phyloP scores from a whole-genome alignment of 2,888 invertebrate genomes.

The Metacarcinus magister region DNA sequence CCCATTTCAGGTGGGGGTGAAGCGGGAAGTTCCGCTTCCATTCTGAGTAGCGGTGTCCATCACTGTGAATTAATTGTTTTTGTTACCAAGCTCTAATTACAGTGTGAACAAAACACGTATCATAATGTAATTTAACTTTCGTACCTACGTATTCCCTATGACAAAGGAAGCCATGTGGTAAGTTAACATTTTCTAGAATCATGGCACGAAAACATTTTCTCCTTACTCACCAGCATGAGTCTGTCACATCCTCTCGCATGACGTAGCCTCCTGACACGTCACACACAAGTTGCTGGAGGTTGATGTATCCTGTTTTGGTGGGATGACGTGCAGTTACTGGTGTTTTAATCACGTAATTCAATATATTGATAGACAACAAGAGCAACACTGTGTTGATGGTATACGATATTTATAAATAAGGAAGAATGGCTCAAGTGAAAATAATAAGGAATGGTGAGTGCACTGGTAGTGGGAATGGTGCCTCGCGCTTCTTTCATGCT shows the following conservation, averaged over 20 bases:
- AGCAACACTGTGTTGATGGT: not conserved
- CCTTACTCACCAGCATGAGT: not conserved
- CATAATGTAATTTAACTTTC: not conserved
- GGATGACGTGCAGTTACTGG: not conserved
- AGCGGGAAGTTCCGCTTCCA: not conserved
- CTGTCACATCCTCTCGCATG: slow-evolving; percentile 11
- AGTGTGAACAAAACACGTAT: not conserved
- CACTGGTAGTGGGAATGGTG: slow-evolving; percentile 5
- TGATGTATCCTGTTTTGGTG: not conserved
- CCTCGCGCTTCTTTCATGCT: not conserved
- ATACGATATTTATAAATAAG: not conserved
- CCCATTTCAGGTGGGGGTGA: too few species aligned
- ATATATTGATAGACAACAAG: not conserved
- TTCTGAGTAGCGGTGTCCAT: too few species aligned
- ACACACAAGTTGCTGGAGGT: not conserved
- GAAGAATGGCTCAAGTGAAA: not conserved
- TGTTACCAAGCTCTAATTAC: not conserved
- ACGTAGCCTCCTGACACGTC: not conserved
- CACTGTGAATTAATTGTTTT: not conserved
- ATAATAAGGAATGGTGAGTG: not conserved
- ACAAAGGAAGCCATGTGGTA: not conserved
- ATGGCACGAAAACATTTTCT: not conserved
- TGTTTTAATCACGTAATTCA: not conserved
- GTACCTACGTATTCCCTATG: not conserved
- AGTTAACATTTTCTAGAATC: not conserved